phyloP scores from a whole-genome alignment of 2,797 vertebrate genomes.

The Leptoclinus maculatus region DNA sequence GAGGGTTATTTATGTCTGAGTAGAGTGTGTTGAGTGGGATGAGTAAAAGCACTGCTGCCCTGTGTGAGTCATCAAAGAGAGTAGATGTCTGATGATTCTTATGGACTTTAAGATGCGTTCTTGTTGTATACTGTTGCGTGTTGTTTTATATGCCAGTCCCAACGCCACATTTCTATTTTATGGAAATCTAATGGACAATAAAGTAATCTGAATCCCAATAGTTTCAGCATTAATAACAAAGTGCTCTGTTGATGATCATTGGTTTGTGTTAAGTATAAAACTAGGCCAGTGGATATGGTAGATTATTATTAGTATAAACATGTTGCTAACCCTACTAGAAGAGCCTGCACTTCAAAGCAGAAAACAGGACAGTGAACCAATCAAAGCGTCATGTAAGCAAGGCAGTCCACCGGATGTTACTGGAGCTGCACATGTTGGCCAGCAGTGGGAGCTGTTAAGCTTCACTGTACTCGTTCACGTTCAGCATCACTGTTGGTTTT shows the following conservation, averaged over 20 bases:
- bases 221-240: not conserved
- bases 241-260: not conserved
- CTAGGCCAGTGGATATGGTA: not conserved
- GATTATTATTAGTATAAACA: not conserved
- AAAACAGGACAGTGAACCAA: not conserved
- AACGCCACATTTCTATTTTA: too few relatives aligned
- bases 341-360: not conserved
- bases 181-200: too few relatives aligned
- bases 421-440: conserved; percentile 46
- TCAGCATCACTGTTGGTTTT: conserved; percentile 54
- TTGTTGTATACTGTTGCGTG: too few relatives aligned
- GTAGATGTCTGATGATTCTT: not conserved
- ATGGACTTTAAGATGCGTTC: not conserved
- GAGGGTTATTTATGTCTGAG: too few relatives aligned
- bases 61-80: not conserved
- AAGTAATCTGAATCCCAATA: not conserved
- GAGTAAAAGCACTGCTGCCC: not conserved
- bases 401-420: not conserved
- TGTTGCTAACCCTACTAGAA: not conserved
- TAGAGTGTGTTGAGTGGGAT: not conserved
- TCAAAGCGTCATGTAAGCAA: not conserved
- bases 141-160: too few relatives aligned
- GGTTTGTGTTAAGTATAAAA: not conserved
- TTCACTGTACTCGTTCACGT: conserved; percentile 34
- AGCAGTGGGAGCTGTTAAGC: conserved; percentile 76